Percentiles rank a stretch among this genome's conserved stretches.
phyloP scores from a whole-genome alignment of 2,888 invertebrate species.

The Lasioglossum villosulum region DNA sequence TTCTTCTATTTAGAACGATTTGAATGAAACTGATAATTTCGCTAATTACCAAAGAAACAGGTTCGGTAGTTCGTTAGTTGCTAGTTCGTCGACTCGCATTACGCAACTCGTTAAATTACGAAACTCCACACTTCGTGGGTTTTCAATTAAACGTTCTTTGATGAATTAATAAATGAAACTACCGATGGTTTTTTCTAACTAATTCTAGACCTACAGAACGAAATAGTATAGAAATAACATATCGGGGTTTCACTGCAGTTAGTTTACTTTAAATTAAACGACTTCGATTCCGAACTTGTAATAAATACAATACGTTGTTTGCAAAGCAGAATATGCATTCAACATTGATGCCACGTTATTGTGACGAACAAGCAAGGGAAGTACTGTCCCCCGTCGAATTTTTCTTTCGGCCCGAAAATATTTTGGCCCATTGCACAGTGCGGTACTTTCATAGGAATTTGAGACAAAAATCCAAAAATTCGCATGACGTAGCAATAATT shows the following conservation, averaged over 20 bases:
- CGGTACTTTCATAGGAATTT: too few relatives aligned
- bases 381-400: neutral
- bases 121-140: neutral
- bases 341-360: neutral
- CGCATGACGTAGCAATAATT: too few relatives aligned
- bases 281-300: neutral
- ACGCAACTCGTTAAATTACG: neutral
- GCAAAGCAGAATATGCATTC: slow-evolving; percentile 4
- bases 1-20: neutral
- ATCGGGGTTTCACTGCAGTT: neutral
- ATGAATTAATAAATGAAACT: neutral
- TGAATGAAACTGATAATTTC: neutral
- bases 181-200: neutral
- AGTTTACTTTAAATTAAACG: neutral
- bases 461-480: too few relatives aligned
- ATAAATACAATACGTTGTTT: neutral
- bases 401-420: neutral
- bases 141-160: neutral
- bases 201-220: neutral
- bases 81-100: neutral
- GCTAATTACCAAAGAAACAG: neutral
- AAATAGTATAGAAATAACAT: neutral
- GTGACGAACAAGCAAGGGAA: neutral
- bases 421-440: neutral
- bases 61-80: neutral